A percentile compares a stretch with the other conserved stretches of the same genome.
phyloP scores from a whole-genome alignment of 2,888 invertebrate genomes.

The Ceramica pisi region DNA sequence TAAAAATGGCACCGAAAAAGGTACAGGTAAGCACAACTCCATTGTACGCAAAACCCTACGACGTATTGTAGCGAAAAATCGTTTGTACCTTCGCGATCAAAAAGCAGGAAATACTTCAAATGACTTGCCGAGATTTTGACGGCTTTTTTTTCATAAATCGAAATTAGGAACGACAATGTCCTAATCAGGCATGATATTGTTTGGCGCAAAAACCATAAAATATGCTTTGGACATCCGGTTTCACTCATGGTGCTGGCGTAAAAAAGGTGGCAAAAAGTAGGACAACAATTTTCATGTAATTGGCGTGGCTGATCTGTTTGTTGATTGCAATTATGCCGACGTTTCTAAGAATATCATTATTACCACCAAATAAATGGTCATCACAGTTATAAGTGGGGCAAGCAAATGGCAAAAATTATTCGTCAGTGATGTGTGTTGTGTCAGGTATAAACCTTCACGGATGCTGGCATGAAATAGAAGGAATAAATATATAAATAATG shows the following conservation, averaged over 20 bases:
- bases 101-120: conserved; percentile 33
- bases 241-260: conserved; percentile 25
- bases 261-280: conserved; percentile 40
- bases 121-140: conserved; percentile 23
- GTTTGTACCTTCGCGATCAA: conserved; percentile 34
- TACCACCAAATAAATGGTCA: conserved; percentile 3
- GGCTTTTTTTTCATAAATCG: conserved; percentile 30
- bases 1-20: conserved; percentile 35
- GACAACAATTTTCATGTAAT: conserved; percentile 42
- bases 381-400: background rate
- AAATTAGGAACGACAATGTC: conserved; percentile 32
- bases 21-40: conserved; percentile 24
- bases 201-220: conserved; percentile 36
- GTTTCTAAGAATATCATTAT: conserved; percentile 30
- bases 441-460: too few relatives aligned
- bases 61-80: conserved; percentile 35
- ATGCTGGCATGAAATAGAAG: too few relatives aligned
- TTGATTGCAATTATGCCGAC: conserved; percentile 25
- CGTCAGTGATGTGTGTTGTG: conserved; percentile 8
- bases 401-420: conserved; percentile 4
- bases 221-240: conserved; percentile 36
- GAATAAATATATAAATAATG: too few relatives aligned
- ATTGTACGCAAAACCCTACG: conserved; percentile 19
- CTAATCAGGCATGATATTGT: conserved; percentile 60
- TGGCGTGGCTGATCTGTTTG: conserved; percentile 25